Percentiles rank a stretch among this genome's conserved stretches.
Conservation (phyloP, 2,888 invertebrate genomes). For the Matsumyia berberina region DNA sequence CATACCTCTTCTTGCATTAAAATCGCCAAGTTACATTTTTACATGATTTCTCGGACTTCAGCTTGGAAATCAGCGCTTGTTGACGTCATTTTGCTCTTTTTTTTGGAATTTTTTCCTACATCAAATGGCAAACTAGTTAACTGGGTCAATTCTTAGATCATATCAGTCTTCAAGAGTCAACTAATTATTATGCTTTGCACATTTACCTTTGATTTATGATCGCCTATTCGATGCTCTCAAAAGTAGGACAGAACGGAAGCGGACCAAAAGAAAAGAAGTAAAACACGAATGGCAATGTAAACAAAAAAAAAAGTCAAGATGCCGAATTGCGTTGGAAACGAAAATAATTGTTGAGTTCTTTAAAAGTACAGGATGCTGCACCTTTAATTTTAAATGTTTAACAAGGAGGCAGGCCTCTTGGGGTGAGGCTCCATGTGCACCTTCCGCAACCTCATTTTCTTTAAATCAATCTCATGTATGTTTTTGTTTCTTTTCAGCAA, state of each 20-base stretch:
- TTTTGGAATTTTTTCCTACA: not conserved
- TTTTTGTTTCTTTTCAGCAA: constrained; percentile 86
- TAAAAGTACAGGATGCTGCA: too few relatives aligned
- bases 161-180: not conserved
- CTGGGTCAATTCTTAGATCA: not conserved
- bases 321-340: not conserved
- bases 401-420: too few relatives aligned
- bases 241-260: not conserved
- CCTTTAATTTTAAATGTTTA: too few relatives aligned
- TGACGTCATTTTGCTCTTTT: constrained; percentile 6
- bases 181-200: not conserved
- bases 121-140: not conserved
- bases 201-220: not conserved
- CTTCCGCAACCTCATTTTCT: too few relatives aligned
- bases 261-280: too few relatives aligned
- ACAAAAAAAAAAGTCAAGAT: not conserved
- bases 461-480: too few relatives aligned
- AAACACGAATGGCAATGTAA: too few relatives aligned
- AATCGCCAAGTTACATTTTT: too few relatives aligned
- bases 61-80: not conserved
- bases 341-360: not conserved
- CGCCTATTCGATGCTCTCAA: not conserved
- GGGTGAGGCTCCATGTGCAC: too few relatives aligned
- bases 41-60: too few relatives aligned
- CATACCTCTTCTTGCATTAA: too few relatives aligned